Evolutionary conservation across 2,888 invertebrate genomes (phyloP).

Genomic region (Heliconius charithonia): DNA sequence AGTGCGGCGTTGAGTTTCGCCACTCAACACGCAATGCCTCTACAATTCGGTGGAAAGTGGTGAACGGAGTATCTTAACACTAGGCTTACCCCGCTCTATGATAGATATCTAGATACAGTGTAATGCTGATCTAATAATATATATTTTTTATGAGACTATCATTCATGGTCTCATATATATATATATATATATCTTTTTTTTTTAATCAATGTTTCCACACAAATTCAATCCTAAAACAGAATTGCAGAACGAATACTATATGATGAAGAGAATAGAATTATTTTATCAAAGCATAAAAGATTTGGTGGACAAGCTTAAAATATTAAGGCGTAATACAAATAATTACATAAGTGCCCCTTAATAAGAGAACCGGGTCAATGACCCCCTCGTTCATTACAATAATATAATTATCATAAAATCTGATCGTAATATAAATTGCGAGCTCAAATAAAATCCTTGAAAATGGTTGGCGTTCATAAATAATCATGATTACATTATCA

Average conservation of each 20-base stretch:
- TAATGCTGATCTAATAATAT: no score
- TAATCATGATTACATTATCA: constrained; percentile 13
- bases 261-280: background rate
- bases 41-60: no score
- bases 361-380: constrained; percentile 14
- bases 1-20: no score
- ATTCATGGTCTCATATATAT: no score
- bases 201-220: no score
- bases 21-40: no score
- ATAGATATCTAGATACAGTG: no score
- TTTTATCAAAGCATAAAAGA: constrained; percentile 19
- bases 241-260: background rate
- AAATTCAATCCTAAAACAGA: background rate
- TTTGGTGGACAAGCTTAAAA: constrained; percentile 8
- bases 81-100: no score
- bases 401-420: constrained; percentile 21
- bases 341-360: constrained; percentile 26
- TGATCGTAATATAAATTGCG: constrained; percentile 19
- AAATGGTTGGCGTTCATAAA: constrained; percentile 5
- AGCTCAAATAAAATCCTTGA: constrained; percentile 24
- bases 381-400: constrained; percentile 20
- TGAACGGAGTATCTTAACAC: no score
- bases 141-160: no score
- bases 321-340: constrained; percentile 23
- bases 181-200: no score